These are phyloP conservation scores for Polyommatus iphigenia DNA, from an alignment of 2,888 invertebrate species.

Conservation along the genomic window DNA sequence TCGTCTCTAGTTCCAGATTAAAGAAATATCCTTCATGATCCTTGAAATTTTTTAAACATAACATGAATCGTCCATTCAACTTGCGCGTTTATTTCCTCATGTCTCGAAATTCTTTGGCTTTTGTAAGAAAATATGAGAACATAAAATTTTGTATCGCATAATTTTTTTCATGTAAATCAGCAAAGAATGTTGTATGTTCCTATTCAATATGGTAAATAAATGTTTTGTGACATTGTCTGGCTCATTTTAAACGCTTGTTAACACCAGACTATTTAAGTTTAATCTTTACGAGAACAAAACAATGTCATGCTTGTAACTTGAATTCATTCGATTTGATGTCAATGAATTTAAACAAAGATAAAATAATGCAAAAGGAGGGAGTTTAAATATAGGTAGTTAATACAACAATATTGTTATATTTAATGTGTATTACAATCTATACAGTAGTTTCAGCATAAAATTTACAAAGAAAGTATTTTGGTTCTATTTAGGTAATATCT, in stretches of 20 bases:
- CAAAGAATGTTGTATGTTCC: neutral
- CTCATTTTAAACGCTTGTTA: neutral
- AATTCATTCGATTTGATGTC: neutral
- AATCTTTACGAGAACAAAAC: neutral
- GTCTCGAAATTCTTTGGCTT: neutral
- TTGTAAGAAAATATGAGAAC: neutral
- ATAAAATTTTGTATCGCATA: neutral
- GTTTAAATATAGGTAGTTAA: neutral
- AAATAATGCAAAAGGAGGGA: neutral
- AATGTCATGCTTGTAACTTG: neutral
- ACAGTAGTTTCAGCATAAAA: no score
- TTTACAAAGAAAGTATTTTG: no score
- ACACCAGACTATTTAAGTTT: neutral
- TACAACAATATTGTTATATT: neutral
- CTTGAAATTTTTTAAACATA: no score
- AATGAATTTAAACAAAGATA: slow-evolving; percentile 13
- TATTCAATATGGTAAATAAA: neutral
- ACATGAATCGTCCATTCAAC: no score
- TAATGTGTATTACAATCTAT: no score
- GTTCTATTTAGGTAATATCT: no score
- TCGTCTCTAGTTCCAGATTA: no score
- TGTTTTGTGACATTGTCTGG: neutral
- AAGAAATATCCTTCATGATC: no score
- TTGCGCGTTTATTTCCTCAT: no score
- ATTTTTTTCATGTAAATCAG: neutral